Conservation (phyloP, 2,888 invertebrate genomes). For the Agriopis marginaria region DNA sequence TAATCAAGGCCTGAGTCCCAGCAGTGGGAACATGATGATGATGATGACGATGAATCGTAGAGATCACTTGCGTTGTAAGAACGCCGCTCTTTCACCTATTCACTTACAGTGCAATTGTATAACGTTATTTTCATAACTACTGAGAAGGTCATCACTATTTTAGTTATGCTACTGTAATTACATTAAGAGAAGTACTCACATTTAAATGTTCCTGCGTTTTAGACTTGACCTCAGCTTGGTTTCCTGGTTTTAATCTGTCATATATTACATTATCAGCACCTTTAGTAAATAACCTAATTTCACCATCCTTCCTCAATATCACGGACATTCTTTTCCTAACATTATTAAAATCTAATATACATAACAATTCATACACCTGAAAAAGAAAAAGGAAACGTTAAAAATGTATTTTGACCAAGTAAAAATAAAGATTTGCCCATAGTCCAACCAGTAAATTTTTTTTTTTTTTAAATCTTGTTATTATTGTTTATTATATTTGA, state of each 20-base stretch:
- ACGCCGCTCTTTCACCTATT: no score
- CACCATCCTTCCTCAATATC: slow-evolving; percentile 93
- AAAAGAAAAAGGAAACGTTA: slow-evolving; percentile 53
- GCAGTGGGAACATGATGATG: no score
- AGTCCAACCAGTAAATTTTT: no score
- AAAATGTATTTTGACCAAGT: not conserved
- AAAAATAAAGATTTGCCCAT: not conserved
- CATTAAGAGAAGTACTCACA: slow-evolving; percentile 84
- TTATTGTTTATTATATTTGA: no score
- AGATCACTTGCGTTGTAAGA: no score
- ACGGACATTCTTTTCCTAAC: slow-evolving; percentile 99
- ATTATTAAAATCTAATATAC: slow-evolving; percentile 99
- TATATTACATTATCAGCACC: slow-evolving; percentile 99
- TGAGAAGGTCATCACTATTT: no score
- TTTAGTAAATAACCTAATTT: slow-evolving; percentile 97
- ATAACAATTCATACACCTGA: slow-evolving; percentile 97
- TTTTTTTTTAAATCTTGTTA: no score
- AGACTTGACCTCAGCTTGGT: slow-evolving; percentile 91
- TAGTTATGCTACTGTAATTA: not conserved
- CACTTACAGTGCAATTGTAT: no score
- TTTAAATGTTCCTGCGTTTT: slow-evolving; percentile 97
- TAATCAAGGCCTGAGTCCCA: no score
- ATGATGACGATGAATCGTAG: no score
- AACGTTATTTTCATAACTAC: no score
- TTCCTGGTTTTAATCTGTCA: slow-evolving; percentile 91